Evolutionary conservation across 2,113 vertebrate genomes (phyloP).

Genomic region (Xyrauchen texanus): DNA sequence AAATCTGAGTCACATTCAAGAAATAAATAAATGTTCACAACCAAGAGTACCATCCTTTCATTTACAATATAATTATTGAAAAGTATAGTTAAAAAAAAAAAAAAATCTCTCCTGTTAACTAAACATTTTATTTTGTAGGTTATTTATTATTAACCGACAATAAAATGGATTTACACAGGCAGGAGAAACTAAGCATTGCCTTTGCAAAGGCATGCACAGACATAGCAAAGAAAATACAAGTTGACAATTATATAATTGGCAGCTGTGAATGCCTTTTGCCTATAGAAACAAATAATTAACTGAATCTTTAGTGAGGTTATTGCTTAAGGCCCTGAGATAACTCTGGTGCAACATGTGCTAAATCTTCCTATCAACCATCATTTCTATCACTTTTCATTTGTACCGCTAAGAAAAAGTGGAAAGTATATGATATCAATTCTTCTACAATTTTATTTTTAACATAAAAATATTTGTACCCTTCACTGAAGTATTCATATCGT

Average conservation of each 20-base stretch:
- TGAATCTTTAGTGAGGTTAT: conserved; percentile 41
- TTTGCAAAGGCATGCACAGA: conserved; percentile 7
- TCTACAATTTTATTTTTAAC: conserved; percentile 47
- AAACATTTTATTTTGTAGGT: conserved; percentile 28
- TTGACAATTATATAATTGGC: background rate
- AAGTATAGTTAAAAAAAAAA: background rate
- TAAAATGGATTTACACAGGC: conserved; percentile 18
- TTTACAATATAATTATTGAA: background rate
- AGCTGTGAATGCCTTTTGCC: conserved; percentile 11
- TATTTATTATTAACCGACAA: conserved; percentile 28
- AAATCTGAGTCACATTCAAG: too few relatives aligned
- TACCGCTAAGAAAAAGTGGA: conserved; percentile 36
- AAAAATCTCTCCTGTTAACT: background rate
- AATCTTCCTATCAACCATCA: conserved; percentile 1
- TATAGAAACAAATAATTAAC: conserved; percentile 13
- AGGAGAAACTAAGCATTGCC: background rate
- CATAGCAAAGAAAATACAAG: conserved; percentile 3
- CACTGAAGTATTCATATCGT: conserved; percentile 56
- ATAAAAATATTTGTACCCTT: conserved; percentile 58
- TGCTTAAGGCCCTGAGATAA: conserved; percentile 51
- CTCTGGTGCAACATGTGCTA: conserved; percentile 24
- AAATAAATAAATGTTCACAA: background rate
- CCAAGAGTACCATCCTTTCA: background rate
- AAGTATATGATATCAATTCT: background rate
- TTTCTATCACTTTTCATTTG: conserved; percentile 32